Conservation (phyloP, 2,888 invertebrate genomes). For the Teinopalpus imperialis region DNA sequence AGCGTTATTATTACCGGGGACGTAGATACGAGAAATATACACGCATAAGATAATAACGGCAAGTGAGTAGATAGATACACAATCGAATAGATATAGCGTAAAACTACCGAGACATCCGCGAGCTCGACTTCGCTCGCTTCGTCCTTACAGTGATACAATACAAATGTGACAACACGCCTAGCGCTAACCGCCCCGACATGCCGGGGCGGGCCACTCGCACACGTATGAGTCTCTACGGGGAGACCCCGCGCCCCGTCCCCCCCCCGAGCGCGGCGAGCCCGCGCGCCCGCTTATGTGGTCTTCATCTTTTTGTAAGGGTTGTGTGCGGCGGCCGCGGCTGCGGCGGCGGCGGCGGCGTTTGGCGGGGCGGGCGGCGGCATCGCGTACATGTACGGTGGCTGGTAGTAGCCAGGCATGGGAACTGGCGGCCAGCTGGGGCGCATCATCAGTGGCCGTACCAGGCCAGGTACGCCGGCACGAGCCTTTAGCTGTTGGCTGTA, state of each 20-base stretch:
- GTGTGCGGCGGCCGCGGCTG: slow-evolving; percentile 74
- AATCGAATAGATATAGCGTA: slow-evolving; percentile 77
- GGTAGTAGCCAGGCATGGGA: slow-evolving; percentile 75
- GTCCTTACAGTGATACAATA: slow-evolving; percentile 79
- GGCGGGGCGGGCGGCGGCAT: slow-evolving; percentile 74
- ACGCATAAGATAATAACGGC: slow-evolving; percentile 78
- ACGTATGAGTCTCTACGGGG: slow-evolving; percentile 77
- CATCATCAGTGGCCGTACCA: slow-evolving; percentile 71
- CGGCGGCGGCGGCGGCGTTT: slow-evolving; percentile 64
- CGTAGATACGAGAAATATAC: slow-evolving; percentile 80
- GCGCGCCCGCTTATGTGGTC: slow-evolving; percentile 84
- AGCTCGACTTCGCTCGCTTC: slow-evolving; percentile 72
- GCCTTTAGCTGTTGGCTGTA: slow-evolving; percentile 85
- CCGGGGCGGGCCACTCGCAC: slow-evolving; percentile 72
- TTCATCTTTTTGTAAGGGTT: slow-evolving; percentile 96
- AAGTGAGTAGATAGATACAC: slow-evolving; percentile 75
- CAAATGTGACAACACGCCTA: slow-evolving; percentile 80
- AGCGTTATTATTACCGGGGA: slow-evolving; percentile 95
- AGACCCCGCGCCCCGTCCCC: slow-evolving; percentile 77
- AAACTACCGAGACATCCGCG: slow-evolving; percentile 77
- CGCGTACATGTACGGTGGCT: slow-evolving; percentile 77
- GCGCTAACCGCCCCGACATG: slow-evolving; percentile 76
- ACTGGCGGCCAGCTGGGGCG: slow-evolving; percentile 70
- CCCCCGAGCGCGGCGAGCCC: slow-evolving; percentile 56
- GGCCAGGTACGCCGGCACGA: slow-evolving; percentile 80